Conservation (phyloP, 2,113 vertebrate species). For the Caretta caretta region DNA sequence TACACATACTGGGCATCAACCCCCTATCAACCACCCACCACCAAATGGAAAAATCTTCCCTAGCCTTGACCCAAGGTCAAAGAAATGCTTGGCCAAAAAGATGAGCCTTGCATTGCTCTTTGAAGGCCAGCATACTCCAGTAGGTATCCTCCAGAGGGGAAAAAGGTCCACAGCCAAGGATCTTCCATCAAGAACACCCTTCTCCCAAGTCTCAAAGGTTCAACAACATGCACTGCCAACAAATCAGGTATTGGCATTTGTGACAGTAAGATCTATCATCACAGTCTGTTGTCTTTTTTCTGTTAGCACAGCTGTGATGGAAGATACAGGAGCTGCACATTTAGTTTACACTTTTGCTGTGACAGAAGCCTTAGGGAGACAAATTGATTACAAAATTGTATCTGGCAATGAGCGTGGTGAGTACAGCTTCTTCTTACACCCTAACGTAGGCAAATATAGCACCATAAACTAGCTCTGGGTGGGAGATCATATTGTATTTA, state of each 20-base stretch:
- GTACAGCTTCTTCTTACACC: background rate
- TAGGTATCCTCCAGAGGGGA: background rate
- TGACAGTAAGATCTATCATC: background rate
- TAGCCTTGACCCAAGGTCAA: background rate
- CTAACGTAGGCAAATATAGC: background rate
- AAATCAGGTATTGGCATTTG: background rate
- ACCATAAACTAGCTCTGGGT: background rate
- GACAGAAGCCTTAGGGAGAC: slow-evolving; percentile 11
- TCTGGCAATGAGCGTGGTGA: slow-evolving; percentile 73
- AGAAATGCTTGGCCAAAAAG: background rate
- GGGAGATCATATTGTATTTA: background rate
- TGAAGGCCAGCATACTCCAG: background rate
- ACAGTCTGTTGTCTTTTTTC: background rate
- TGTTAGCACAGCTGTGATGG: slow-evolving; percentile 20
- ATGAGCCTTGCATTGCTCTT: background rate
- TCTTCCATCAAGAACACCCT: background rate
- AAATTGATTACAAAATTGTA: slow-evolving; percentile 20
- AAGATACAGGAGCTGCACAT: slow-evolving; percentile 57
- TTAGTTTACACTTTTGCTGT: slow-evolving; percentile 46
- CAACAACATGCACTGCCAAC: background rate
- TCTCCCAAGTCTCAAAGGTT: background rate
- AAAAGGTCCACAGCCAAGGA: background rate
- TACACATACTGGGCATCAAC: background rate
- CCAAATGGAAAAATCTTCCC: background rate
- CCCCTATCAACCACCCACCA: background rate